A percentile compares a stretch with the other conserved stretches of the same genome.
These are phyloP conservation scores for Scolopax bukidnonensis DNA, from an alignment of 2,797 vertebrate genomes.

Conservation along the genomic window DNA sequence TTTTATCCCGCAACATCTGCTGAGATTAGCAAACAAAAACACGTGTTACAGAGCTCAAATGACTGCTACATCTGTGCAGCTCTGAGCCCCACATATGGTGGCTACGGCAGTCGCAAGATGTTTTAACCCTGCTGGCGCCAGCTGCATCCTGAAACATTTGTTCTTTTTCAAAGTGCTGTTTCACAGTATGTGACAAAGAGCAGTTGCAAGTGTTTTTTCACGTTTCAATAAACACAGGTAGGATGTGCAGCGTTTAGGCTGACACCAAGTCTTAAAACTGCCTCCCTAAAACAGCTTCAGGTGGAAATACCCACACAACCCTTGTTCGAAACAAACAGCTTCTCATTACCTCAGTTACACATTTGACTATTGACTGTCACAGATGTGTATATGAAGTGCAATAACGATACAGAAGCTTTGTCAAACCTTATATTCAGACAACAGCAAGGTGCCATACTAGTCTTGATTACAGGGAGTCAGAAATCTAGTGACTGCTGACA, in stretches of 20 bases:
- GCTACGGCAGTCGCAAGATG: not conserved
- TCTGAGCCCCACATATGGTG: not conserved
- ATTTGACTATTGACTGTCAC: not conserved
- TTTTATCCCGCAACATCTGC: slow-evolving; percentile 43
- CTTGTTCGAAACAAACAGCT: not conserved
- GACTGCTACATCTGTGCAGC: slow-evolving; percentile 32
- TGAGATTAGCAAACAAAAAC: slow-evolving; percentile 55
- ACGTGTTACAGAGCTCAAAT: not conserved
- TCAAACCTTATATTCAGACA: not conserved
- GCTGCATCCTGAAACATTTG: not conserved
- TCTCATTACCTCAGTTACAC: not conserved
- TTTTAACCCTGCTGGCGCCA: slow-evolving; percentile 20
- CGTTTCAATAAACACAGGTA: not conserved
- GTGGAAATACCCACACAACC: not conserved
- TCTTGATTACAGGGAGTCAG: not conserved
- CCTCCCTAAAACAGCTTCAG: not conserved
- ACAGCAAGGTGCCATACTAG: not conserved
- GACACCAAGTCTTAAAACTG: not conserved
- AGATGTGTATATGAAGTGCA: not conserved
- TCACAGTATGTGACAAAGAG: not conserved
- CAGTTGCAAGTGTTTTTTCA: not conserved
- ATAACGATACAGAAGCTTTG: not conserved
- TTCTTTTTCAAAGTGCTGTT: not conserved
- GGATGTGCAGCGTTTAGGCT: not conserved
- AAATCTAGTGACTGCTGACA: not conserved